Base-by-base conservation (phyloP, 1,140 invertebrate genomes). In the Drosophila yakuba region DNA sequence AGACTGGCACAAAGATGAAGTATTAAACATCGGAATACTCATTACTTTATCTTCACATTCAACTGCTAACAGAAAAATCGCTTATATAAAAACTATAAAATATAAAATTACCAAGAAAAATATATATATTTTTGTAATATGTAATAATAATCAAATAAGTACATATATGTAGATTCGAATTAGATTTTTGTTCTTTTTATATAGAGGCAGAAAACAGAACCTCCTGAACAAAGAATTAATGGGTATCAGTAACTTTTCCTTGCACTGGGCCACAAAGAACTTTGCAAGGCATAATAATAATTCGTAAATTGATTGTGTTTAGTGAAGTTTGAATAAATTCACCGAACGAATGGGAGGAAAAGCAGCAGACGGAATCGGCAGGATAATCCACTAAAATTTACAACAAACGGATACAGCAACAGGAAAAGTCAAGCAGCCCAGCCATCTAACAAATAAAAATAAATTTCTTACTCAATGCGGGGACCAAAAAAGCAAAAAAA, bases 331-430 rank as follows among this genome's bases (percentile, higher is more conserved):
- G 84, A 89, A 89, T 89, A 89, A 89, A 89, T 89, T 78, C 80
- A 63, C 41, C 68, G 68, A 80, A 71, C 69, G 44, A 71, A 71
- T 71, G 67, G 66, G 20, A 41, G 51, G 44, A 50, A 62, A 45
- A 52, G 79, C 67, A 74, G 39, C 35, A 58, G 74, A 57, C 54
- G 60, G 45, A 68, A 68, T 64, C 78, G 74, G 74, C 82, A 82
- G 83, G 84, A 89, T 89, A 89, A 89, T 89, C 84, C 84, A 89
- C 84, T 89, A 89, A 84, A 89, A 89, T 89, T 89, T 89, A 89
- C 84, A 89, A 78, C 84, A 89, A 89, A 80, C 84, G 84, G 84
- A 89, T 89, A 89, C 80, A 89, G 84, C 84, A 89, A 89, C 84
- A 89, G 84, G 84, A 89, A 89, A 85, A 83, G 68, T 76, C 77